Base-by-base conservation (phyloP, 1,140 invertebrate species). In the Cataglyphis hispanica region DNA sequence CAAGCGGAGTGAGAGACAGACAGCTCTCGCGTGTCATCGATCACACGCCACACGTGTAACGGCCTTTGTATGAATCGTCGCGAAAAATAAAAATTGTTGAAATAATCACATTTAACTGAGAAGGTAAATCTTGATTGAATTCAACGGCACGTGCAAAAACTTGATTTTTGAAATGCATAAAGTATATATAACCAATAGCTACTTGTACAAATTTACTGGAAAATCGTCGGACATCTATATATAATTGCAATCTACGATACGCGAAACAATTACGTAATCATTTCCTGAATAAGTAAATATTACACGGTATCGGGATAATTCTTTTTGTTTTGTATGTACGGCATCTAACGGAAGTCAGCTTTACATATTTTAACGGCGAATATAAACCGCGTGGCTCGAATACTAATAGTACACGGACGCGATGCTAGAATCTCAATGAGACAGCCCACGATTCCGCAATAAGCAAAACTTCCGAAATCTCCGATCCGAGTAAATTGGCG, bases 1-100 rank as follows among this genome's bases (percentile, higher is more conserved):
- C 43, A 84, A 64, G 80, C 61, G 58, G 70, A 74, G 31, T 19
- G 90, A 90, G 66, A 72, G 87, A 86, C 60, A 85, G 83, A 89
- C 69, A 85, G 61, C 76, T 27, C 27, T 56, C 50, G 31, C 76
- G 43, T 25, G 6, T 43, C 37, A 78, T 13, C 2, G 22, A 60
- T 58, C 53, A 10, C 53, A 34, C 66, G 40, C 75, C 27, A 66
- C 27, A 66, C n/a, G 43, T 37, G 40, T 22, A 13, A 75, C 25
- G n/a, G n/a, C 3, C 37, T 27, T 11, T 27, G 1, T 31, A 2
- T n/a, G 50, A 34, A 74, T 31, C 58, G 11, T 78, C 27, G 6
- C 43, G 76, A 37, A 78, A 66, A 78, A 4, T 34, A n/a, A 50
- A 53, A 10, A 10, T 56, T 37, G 4, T 76, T 6, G 37, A 16